Evolutionary conservation across 2,888 invertebrate genomes (phyloP), one percentile per base, ranked within the genome.

Genomic region (Scaeva pyrastri): DNA sequence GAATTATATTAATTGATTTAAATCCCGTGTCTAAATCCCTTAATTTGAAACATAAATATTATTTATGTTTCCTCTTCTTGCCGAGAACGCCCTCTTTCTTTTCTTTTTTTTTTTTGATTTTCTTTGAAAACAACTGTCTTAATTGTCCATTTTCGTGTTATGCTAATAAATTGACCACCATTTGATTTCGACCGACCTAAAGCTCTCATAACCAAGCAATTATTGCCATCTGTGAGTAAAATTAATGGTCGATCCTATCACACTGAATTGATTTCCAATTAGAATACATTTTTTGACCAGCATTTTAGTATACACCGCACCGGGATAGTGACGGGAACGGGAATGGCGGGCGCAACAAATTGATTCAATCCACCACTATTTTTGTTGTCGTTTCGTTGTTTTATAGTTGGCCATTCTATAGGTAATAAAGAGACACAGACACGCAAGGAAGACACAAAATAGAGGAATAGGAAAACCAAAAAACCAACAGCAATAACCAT

Each of bases 201-300:
- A 66, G 19, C 26, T 50, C 45, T 50, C 45, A 14, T 52, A 56
- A 56, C 52, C 71, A 76, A 76, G 60, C 80, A 72, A 85, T 85
- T 70, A 73, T 68, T 75, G 62, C 72, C 85, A 85, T 76, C 85
- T 85, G 85, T 75, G 68, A 48, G 50, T 31, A 66, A 75, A 75
- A 71, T 52, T 55, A 45, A 75, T 66, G 55, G 45, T 48, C 36
- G 10, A 43, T 70, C 8, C 31, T 31, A 31, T 31, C 31, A 31
- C 14, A 7, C 43, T n/a, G 62, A 60, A 85, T 85, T 80, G 85
- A 85, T 85, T 85, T 85, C 80, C 85, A 80, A 85, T 85, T 80
- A 85, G 68, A 55, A 56, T 45, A 5, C 7, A 1, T 14, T 16
- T 50, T 21, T 50, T 43, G 62, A 71, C 84, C 79, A 72, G 84